phyloP scores from a whole-genome alignment of 2,797 vertebrate genomes.

The Mormyrops attenuatus region DNA sequence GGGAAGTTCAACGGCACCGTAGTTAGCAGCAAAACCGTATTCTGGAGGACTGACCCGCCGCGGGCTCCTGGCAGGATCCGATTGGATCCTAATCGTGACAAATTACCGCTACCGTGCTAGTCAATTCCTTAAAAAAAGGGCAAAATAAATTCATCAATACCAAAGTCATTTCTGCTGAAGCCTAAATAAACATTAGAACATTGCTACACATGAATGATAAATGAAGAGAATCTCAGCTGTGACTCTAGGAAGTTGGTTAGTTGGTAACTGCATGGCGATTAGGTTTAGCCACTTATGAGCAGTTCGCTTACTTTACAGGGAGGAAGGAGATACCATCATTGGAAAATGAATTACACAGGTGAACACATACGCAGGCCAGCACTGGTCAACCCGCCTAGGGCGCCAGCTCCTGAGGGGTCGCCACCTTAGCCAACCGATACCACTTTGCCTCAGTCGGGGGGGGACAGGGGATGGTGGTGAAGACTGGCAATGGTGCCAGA shows the following conservation, averaged over 20 bases:
- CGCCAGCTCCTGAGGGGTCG: not conserved
- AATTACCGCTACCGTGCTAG: not conserved
- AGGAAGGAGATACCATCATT: not conserved
- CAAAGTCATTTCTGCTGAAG: not conserved
- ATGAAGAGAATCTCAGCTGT: not conserved
- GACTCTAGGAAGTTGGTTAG: not conserved
- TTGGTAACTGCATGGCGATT: not conserved
- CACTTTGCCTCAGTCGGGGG: not conserved
- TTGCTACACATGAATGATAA: not conserved
- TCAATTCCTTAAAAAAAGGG: not conserved
- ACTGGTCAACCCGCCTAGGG: not conserved
- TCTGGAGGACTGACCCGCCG: not conserved
- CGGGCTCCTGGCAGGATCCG: not conserved
- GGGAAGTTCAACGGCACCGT: not conserved
- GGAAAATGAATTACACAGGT: not conserved
- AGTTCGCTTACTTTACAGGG: not conserved
- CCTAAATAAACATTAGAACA: not conserved
- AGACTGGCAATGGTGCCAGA: not conserved
- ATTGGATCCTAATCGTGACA: constrained; percentile 5
- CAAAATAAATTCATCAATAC: constrained; percentile 3
- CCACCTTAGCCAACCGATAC: not conserved
- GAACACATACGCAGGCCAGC: not conserved
- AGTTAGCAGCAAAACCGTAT: not conserved
- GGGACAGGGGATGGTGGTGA: not conserved
- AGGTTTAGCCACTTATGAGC: not conserved